Percentiles rank a stretch among this genome's conserved stretches.
Evolutionary conservation across 1,140 invertebrate species (phyloP).

Genomic region (Plutomurus gul): DNA sequence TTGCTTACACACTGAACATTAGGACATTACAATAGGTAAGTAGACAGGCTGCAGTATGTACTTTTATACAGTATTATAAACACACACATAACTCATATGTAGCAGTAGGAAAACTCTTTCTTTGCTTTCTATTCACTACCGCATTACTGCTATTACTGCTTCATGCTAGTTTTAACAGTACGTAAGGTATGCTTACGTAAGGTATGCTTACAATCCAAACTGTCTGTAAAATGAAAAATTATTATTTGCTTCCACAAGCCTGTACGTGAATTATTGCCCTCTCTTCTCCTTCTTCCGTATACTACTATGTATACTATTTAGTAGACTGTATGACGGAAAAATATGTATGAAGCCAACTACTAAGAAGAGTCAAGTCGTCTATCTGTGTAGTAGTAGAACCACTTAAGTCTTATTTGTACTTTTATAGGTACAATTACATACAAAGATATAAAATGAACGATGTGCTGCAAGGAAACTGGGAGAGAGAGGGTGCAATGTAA

Average conservation of each 20-base stretch:
- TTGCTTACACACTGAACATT: not conserved
- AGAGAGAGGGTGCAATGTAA: not conserved
- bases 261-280: constrained; percentile 35
- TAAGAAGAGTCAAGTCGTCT: not conserved
- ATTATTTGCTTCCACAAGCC: constrained; percentile 40
- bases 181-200: not conserved
- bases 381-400: too few relatives aligned
- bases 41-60: not conserved
- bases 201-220: constrained; percentile 8
- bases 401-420: not conserved
- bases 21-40: not conserved
- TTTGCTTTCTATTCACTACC: not conserved
- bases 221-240: constrained; percentile 44
- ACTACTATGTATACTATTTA: too few relatives aligned
- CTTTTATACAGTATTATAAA: not conserved
- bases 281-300: too few relatives aligned
- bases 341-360: not conserved
- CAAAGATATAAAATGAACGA: not conserved
- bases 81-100: too few relatives aligned
- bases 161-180: too few relatives aligned
- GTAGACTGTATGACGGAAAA: not conserved
- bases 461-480: not conserved
- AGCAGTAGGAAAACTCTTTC: too few relatives aligned
- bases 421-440: constrained; percentile 2
- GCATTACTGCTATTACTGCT: not conserved